A percentile compares a stretch with the other conserved stretches of the same genome.
These are phyloP conservation scores for Epinotia brunnichana DNA, from an alignment of 2,888 invertebrate genomes.

Conservation along the genomic window DNA sequence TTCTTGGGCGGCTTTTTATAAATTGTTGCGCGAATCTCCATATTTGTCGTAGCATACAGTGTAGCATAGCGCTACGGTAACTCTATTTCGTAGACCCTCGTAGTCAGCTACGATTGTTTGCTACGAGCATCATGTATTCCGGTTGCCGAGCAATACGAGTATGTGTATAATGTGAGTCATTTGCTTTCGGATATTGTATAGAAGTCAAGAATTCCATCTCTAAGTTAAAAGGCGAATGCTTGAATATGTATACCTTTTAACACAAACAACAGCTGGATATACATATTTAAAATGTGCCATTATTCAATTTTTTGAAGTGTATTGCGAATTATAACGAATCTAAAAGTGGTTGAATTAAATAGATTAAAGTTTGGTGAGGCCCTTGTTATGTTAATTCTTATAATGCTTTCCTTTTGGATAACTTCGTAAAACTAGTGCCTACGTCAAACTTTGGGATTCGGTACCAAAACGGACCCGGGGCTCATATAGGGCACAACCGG, in stretches of 20 bases:
- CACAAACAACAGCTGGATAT: neutral
- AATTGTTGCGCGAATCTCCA: conserved; percentile 36
- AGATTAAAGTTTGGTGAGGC: no score
- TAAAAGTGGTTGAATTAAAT: no score
- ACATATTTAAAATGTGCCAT: no score
- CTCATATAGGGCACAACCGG: no score
- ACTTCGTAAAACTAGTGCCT: no score
- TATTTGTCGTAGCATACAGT: conserved; percentile 4
- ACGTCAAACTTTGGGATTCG: no score
- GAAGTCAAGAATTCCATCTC: neutral
- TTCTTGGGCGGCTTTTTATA: conserved; percentile 3
- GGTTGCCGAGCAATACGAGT: conserved; percentile 1
- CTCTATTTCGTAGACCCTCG: conserved; percentile 35
- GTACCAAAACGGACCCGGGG: no score
- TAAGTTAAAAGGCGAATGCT: neutral
- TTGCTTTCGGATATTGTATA: neutral
- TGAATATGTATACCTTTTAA: neutral
- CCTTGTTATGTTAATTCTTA: no score
- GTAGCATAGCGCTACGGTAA: conserved; percentile 29
- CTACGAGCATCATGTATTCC: conserved; percentile 1
- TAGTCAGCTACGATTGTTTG: conserved; percentile 25
- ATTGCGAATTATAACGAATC: no score
- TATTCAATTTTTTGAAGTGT: no score
- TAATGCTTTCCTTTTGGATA: no score
- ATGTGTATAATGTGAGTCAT: neutral